A percentile compares a stretch with the other conserved stretches of the same genome.
Evolutionary conservation across 23 tunicate genomes (phyloP).

Genomic region (Styela plicata): DNA sequence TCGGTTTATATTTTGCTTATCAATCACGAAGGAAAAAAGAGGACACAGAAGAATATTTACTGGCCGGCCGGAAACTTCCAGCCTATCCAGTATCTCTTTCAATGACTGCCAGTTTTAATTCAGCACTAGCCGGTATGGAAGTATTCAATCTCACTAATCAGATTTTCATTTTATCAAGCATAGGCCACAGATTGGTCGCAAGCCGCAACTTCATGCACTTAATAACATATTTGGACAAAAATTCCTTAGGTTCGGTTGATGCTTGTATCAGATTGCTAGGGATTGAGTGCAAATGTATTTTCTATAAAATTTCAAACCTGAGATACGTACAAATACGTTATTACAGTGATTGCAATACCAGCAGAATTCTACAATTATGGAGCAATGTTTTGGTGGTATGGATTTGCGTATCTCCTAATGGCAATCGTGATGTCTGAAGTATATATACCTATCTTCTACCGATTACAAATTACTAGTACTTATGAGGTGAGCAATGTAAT

Average conservation of each 20-base stretch:
- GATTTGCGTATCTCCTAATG: conserved; percentile 18
- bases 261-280: too few species aligned
- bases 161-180: too few species aligned
- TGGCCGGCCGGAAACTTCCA: conserved; percentile 7
- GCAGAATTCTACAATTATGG: conserved; percentile 20
- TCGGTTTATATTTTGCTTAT: conserved; percentile 22
- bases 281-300: too few species aligned
- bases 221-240: too few species aligned
- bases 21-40: conserved; percentile 2
- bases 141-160: too few species aligned
- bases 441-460: conserved; percentile 39
- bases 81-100: conserved; percentile 26
- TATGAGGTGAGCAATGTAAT: conserved; percentile 43
- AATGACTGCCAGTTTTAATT: conserved; percentile 9
- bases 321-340: too few species aligned
- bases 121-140: conserved; percentile 27
- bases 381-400: conserved; percentile 32
- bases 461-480: conserved; percentile 34
- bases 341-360: conserved; percentile 8
- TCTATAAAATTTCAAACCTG: too few species aligned
- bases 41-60: conserved; percentile 15
- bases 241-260: too few species aligned
- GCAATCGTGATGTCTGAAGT: conserved; percentile 36
- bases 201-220: too few species aligned
- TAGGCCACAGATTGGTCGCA: too few species aligned